Evolutionary conservation across 1,140 invertebrate species (phyloP).

Genomic region (Reticulitermes speratus): DNA sequence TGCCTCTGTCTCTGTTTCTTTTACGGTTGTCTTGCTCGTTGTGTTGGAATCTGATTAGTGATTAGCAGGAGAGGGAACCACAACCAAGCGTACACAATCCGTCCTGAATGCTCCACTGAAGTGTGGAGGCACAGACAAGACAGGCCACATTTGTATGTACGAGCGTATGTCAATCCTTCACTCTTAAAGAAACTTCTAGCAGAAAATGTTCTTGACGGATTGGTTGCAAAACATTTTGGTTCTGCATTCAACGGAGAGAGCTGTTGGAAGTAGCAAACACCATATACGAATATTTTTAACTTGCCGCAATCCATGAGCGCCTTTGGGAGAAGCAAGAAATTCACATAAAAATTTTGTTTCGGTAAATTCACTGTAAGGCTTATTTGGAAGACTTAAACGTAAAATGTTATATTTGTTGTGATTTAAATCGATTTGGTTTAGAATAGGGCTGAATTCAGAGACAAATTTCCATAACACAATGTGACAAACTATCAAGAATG

Average conservation of each 20-base stretch:
- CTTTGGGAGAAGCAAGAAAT: no score
- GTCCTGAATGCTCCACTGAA: neutral
- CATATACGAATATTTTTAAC: no score
- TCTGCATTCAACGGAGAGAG: neutral
- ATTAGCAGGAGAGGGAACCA: neutral
- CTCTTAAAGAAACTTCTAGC: neutral
- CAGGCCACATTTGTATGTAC: neutral
- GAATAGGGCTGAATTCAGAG: no score
- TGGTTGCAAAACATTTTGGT: neutral
- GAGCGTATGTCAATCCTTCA: neutral
- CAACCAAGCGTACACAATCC: neutral
- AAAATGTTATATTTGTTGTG: no score
- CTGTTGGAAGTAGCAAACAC: no score
- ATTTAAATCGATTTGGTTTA: no score
- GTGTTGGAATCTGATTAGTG: constrained; percentile 12
- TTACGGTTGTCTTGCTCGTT: neutral
- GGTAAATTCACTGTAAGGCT: no score
- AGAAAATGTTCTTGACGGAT: neutral
- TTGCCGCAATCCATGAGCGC: no score
- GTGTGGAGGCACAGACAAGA: neutral
- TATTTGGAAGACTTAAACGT: no score
- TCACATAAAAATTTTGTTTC: no score
- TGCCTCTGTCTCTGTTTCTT: neutral
- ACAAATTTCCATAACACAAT: no score
- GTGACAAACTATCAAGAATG: no score